Conservation (phyloP, 2,113 vertebrate genomes). For the Zeus faber region DNA sequence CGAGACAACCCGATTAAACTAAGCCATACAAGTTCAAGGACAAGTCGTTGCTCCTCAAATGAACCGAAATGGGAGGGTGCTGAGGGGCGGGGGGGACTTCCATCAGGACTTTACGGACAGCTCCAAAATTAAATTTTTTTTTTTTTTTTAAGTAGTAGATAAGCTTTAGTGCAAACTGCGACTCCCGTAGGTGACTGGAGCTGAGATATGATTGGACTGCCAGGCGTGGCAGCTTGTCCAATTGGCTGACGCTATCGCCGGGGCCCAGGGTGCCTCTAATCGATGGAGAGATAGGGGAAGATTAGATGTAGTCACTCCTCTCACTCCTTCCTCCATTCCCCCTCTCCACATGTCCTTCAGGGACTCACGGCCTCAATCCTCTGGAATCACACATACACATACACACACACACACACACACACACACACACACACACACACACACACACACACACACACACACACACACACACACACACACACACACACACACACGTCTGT, state of each 20-base stretch:
- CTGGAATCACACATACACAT: constrained; percentile 17
- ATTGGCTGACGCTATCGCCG: constrained; percentile 39
- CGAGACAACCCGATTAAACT: no score
- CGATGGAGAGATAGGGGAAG: constrained; percentile 43
- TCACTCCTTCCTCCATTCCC: constrained; percentile 26
- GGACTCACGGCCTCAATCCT: constrained; percentile 34
- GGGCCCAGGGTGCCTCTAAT: constrained; percentile 45
- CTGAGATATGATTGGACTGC: constrained; percentile 18
- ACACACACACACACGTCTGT: constrained; percentile 17
- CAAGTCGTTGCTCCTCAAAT: no score
- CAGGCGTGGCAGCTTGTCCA: constrained; percentile 25
- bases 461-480: constrained; percentile 29
- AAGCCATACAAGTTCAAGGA: no score
- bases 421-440: constrained; percentile 12
- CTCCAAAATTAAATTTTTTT: constrained; percentile 6
- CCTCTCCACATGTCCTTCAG: constrained; percentile 13
- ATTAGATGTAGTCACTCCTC: constrained; percentile 53
- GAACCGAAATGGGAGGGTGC: no score
- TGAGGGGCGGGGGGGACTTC: no score
- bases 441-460: constrained; percentile 8
- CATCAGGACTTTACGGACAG: constrained; percentile 3
- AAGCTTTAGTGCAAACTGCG: constrained; percentile 2
- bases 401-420: constrained; percentile 27
- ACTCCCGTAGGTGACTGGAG: constrained; percentile 28
- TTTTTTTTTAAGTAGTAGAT: constrained; percentile 5